Evolutionary conservation across 2,888 invertebrate species (phyloP), one percentile per base, ranked within the genome.

Genomic region (Philaethria dido): DNA sequence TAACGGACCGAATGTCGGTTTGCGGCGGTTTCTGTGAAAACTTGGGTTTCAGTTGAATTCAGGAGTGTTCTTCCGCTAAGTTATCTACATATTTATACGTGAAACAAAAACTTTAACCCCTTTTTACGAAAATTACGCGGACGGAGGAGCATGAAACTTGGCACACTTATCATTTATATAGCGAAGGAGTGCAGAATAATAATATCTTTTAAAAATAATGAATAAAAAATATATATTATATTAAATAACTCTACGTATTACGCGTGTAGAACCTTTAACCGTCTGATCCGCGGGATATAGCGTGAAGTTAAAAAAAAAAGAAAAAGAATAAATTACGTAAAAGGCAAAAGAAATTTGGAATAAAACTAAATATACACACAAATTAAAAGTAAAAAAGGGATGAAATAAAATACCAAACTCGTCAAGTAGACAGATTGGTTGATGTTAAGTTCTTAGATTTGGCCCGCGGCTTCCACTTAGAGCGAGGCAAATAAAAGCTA

Each of bases 1-100:
- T 69, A 66, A 70, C 69, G 63, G 67, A 63, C 68, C 66, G 54
- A 65, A 65, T 68, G 65, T 68, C 61, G 62, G 63, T 70, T 69
- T 66, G 61, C 20, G 60, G 55, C 44, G 61, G 60, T 61, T 64
- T 60, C 45, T 61, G 55, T 20, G 47, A 39, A 55, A 64, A 54
- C 55, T 65, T 25, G 62, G 33, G 36, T 63, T 48, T 55, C 59
- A 54, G 63, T 62, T 39, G 22, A 42, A 6, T 22, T 57, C n/a
- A 22, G 22, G 33, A 33, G 33, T 22, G 33, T 52, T 44, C 63
- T 61, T 36, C 22, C 25, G 52, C 57, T 29, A 61, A 45, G 25
- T 44, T 25, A 33, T 16, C 2, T 18, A 29, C 13, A 29, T 16
- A 44, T 57, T 36, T 57, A n/a, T n/a, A n/a, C n/a, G n/a, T n/a